These are phyloP conservation scores for Rhodinocichla rosea DNA, from an alignment of 2,113 vertebrate genomes.

Conservation along the genomic window DNA sequence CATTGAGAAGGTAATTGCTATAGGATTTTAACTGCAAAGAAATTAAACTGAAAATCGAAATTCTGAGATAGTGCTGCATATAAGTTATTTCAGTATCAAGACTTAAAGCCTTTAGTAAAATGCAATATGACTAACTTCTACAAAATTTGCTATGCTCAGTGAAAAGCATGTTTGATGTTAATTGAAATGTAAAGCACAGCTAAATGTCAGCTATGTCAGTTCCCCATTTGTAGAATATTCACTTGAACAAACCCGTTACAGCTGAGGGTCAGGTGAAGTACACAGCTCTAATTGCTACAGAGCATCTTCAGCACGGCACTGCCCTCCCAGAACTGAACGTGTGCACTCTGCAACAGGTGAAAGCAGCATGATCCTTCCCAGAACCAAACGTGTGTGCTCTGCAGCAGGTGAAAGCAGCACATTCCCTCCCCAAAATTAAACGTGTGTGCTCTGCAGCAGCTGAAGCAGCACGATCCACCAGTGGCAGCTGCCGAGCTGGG, in stretches of 20 bases:
- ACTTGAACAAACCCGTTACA: background rate
- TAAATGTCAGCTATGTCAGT: background rate
- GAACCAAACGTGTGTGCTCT: fast-evolving
- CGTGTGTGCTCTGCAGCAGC: fast-evolving
- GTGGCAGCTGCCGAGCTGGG: background rate
- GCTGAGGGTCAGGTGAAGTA: background rate
- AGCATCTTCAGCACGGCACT: background rate
- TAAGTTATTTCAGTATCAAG: background rate
- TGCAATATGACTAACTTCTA: background rate
- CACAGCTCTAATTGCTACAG: fast-evolving
- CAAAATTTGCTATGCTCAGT: background rate
- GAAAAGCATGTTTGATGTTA: background rate
- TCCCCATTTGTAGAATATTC: background rate
- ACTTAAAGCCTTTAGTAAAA: background rate
- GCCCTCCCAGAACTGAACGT: fast-evolving
- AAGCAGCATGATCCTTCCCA: background rate
- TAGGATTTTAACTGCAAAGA: background rate
- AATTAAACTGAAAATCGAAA: background rate
- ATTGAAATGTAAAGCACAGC: background rate
- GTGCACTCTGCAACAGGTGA: fast-evolving
- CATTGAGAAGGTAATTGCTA: background rate
- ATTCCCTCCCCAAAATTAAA: too few relatives aligned
- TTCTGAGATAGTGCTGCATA: background rate
- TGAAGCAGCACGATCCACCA: fast-evolving
- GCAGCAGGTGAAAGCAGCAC: fast-evolving